phyloP scores from a whole-genome alignment of 1,140 invertebrate species.

The Eufriesea mexicana region DNA sequence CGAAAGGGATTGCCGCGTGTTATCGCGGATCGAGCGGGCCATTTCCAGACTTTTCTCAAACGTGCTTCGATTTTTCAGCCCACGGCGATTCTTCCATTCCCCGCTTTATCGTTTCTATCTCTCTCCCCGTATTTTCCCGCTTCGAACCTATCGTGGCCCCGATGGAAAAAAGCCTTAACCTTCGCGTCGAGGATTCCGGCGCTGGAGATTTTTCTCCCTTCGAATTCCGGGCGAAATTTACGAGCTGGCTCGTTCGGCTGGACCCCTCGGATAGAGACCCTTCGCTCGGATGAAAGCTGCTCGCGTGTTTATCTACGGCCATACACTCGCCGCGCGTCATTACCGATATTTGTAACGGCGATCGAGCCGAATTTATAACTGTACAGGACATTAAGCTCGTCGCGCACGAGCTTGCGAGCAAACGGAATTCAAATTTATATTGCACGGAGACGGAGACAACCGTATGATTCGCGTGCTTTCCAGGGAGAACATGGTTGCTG shows the following conservation, averaged over 20 bases:
- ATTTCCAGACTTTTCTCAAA: not conserved
- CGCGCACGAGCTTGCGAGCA: not conserved
- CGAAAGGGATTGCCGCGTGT: not conserved
- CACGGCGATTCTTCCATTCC: not conserved
- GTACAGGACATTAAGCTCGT: not conserved
- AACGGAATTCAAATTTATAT: not conserved
- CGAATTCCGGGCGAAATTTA: slow-evolving; percentile 53
- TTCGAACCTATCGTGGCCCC: not conserved
- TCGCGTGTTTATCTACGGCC: slow-evolving; percentile 58
- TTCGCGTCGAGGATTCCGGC: slow-evolving; percentile 38
- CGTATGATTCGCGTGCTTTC: not conserved
- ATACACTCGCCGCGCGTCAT: slow-evolving; percentile 48
- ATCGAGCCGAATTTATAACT: slow-evolving; percentile 44
- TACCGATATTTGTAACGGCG: slow-evolving; percentile 41
- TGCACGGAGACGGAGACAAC: not conserved
- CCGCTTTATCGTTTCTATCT: not conserved
- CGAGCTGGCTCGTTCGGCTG: slow-evolving; percentile 38
- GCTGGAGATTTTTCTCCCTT: slow-evolving; percentile 49
- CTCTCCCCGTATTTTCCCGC: not conserved
- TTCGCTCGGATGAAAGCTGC: slow-evolving; percentile 5
- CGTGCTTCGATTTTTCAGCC: not conserved
- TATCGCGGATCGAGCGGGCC: not conserved
- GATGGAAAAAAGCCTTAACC: not conserved
- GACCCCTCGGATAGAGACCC: slow-evolving; percentile 42
- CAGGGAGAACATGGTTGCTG: too few species aligned